Evolutionary conservation across 2,888 invertebrate species (phyloP).

Genomic region (Alitta virens): DNA sequence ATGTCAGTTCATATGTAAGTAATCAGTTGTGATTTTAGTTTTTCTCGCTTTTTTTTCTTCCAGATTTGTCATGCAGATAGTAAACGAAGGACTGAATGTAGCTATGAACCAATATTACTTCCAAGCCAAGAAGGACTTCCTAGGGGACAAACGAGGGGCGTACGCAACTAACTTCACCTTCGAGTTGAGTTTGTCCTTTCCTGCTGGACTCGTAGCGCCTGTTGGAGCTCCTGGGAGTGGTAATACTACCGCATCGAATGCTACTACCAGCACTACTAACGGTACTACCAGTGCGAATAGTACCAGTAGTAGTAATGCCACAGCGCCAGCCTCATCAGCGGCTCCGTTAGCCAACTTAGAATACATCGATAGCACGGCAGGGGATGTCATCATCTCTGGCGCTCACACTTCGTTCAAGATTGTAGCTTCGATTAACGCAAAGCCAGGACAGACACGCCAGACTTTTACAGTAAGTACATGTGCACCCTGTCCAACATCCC

Average conservation of each 20-base stretch:
- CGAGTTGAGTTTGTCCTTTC: slow-evolving; percentile 17
- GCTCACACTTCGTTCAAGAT: slow-evolving; percentile 19
- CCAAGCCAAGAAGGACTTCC: slow-evolving; percentile 28
- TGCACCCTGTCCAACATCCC: no score
- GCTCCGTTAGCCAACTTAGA: background rate
- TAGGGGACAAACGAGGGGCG: slow-evolving; percentile 33
- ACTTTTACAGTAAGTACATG: slow-evolving; percentile 14
- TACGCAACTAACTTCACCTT: slow-evolving; percentile 32
- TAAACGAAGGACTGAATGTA: slow-evolving; percentile 22
- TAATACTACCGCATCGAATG: background rate
- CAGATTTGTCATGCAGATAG: slow-evolving; percentile 33
- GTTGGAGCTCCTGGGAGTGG: background rate
- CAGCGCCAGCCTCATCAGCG: no score
- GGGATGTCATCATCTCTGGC: slow-evolving; percentile 32
- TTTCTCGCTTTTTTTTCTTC: background rate
- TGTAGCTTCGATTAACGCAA: slow-evolving; percentile 19
- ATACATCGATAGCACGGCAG: slow-evolving; percentile 9
- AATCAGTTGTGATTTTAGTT: no score
- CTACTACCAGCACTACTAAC: no score
- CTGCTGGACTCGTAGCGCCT: background rate
- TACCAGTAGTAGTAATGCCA: no score
- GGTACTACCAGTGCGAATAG: no score
- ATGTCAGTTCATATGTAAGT: no score
- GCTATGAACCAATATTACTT: slow-evolving; percentile 24
- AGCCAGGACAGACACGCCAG: slow-evolving; percentile 10